Evolutionary conservation across 2,113 vertebrate species (phyloP).

Genomic region (Halcyon malimbica): DNA sequence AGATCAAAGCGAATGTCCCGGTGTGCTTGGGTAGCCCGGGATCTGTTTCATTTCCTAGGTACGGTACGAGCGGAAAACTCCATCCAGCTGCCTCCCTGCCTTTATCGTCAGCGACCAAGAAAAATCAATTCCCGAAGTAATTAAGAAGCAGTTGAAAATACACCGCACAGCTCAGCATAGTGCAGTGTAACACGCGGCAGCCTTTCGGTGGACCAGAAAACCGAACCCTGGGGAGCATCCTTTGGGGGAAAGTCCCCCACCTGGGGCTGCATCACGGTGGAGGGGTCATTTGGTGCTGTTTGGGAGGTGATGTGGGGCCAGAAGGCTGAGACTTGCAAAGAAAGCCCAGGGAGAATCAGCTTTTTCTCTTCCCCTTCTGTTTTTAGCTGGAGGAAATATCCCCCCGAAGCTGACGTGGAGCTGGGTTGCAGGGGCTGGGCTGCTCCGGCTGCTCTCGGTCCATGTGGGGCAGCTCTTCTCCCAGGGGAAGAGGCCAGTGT

Average conservation of each 20-base stretch:
- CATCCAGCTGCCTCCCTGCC: conserved; percentile 20
- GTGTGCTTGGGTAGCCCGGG: neutral
- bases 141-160: conserved; percentile 1
- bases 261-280: accelerated
- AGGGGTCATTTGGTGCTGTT: neutral
- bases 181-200: accelerated
- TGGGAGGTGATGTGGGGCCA: accelerated
- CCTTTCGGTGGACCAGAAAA: neutral
- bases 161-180: accelerated
- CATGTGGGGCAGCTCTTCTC: neutral
- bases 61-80: accelerated
- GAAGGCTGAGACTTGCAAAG: neutral
- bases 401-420: neutral
- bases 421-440: neutral
- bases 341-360: conserved; percentile 2
- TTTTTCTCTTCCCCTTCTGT: conserved; percentile 55
- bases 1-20: neutral
- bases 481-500: accelerated
- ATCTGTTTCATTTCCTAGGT: conserved; percentile 36
- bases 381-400: conserved; percentile 42
- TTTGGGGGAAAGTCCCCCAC: neutral
- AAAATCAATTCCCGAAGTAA: conserved; percentile 22
- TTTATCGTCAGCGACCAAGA: neutral
- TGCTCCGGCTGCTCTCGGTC: neutral
- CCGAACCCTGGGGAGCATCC: neutral